Base-by-base conservation (phyloP, 2,888 invertebrate species). In the Perithous albicinctus region DNA sequence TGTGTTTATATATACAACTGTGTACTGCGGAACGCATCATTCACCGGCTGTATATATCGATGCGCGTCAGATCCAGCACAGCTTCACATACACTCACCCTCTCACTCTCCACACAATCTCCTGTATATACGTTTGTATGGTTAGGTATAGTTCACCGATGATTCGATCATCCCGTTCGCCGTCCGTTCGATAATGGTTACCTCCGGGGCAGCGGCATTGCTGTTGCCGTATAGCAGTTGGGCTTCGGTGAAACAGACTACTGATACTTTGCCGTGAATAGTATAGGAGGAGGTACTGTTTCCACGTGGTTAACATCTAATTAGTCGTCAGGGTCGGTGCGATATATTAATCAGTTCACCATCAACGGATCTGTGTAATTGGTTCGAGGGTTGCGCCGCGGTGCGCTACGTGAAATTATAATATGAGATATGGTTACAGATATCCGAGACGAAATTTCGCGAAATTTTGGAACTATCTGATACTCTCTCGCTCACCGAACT, bases 131-230 rank as follows among this genome's bases (percentile, higher is more conserved):
- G 29, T 29, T 29, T 56, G 29, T 15, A 18, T 59, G 18, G 59
- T 8, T 79, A 32, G 23, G 46, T 69, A 70, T 70, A 67, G 63
- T 64, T 78, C 70, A 70, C 66, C 54, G 64, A 78, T 63, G 67
- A 81, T 84, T 83, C 63, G 74, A 81, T 82, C 77, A 77, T 84
- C 81, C 26, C 54, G 63, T 59, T 54, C 51, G 48, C 46, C 35
- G 46, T 77, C 78, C 73, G 66, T 82, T 77, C 83, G 84, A 84
- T 85, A 84, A 85, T 85, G 59, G 79, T 84, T 82, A 80, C 81
- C 77, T 83, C 73, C 78, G 82, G n/a, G n/a, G n/a, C n/a, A n/a
- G n/a, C n/a, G n/a, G n/a, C n/a, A n/a, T n/a, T n/a, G n/a, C n/a
- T n/a, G n/a, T n/a, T n/a, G n/a, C n/a, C n/a, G n/a, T n/a, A n/a